These are phyloP conservation scores for Enoplosus armatus DNA, from an alignment of 2,797 vertebrate species.

Conservation along the genomic window DNA sequence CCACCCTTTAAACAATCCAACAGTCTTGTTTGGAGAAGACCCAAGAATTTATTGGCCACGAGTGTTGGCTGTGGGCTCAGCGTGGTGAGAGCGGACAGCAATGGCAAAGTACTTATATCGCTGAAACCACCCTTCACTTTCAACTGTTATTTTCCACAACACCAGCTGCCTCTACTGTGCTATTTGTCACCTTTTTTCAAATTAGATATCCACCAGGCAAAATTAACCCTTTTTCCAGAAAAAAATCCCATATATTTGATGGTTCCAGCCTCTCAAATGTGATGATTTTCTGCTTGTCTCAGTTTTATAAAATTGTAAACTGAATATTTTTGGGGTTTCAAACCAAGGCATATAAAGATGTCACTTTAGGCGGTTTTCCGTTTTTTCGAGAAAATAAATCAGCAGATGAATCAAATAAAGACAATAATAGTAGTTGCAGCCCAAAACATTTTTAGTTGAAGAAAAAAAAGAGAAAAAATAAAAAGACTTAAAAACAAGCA, in stretches of 20 bases:
- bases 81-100: constrained; percentile 18
- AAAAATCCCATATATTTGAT: background rate
- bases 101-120: constrained; percentile 34
- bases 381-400: background rate
- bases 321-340: background rate
- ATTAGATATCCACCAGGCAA: background rate
- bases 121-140: constrained; percentile 39
- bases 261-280: background rate
- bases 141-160: constrained; percentile 42
- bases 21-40: constrained; percentile 69
- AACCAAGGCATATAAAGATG: background rate
- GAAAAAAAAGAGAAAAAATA: background rate
- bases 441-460: background rate
- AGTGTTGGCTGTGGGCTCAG: constrained; percentile 49
- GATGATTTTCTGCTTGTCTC: background rate
- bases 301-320: background rate
- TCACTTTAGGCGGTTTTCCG: background rate
- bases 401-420: background rate
- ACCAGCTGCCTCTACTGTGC: background rate
- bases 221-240: background rate
- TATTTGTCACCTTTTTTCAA: background rate
- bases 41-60: constrained; percentile 60
- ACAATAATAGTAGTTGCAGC: background rate
- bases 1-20: constrained; percentile 74
- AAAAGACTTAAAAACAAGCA: fast-evolving